Conservation (phyloP, 2,797 vertebrate genomes). For the Liparis tanakae region DNA sequence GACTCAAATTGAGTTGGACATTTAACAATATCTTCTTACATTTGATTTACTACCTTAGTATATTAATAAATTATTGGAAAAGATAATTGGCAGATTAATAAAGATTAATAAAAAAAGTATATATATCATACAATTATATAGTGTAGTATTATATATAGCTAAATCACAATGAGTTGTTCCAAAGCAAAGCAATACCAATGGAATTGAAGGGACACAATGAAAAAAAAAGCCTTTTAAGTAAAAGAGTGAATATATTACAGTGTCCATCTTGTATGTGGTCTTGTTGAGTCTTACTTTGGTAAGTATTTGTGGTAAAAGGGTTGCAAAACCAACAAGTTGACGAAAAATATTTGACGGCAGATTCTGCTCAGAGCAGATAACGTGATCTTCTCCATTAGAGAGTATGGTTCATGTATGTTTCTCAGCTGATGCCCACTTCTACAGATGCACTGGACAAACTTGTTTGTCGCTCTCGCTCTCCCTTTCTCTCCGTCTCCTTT, state of each 20-base stretch:
- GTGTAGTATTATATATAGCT: too few relatives aligned
- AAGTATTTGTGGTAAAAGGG: conserved; percentile 12
- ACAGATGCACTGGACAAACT: conserved; percentile 51
- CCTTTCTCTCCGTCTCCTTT: conserved; percentile 35
- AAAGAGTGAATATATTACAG: not conserved
- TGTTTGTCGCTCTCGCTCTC: conserved; percentile 19
- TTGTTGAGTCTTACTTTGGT: not conserved
- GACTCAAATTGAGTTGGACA: too few relatives aligned
- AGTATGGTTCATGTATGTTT: conserved; percentile 40
- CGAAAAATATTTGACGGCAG: conserved; percentile 29
- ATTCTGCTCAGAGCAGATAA: conserved; percentile 43
- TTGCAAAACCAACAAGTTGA: conserved; percentile 17
- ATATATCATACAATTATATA: not conserved
- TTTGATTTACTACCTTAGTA: too few relatives aligned
- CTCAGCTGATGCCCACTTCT: conserved; percentile 47
- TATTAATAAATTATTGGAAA: too few relatives aligned
- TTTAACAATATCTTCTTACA: too few relatives aligned
- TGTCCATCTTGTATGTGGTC: not conserved
- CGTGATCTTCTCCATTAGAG: conserved; percentile 46
- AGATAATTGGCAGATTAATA: too few relatives aligned
- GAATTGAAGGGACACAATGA: not conserved
- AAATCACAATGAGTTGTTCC: not conserved
- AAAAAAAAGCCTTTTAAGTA: not conserved
- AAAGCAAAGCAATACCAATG: not conserved
- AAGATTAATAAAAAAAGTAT: too few relatives aligned